Conservation (phyloP, 2,888 invertebrate genomes). For the Stenichneumon culpator region DNA sequence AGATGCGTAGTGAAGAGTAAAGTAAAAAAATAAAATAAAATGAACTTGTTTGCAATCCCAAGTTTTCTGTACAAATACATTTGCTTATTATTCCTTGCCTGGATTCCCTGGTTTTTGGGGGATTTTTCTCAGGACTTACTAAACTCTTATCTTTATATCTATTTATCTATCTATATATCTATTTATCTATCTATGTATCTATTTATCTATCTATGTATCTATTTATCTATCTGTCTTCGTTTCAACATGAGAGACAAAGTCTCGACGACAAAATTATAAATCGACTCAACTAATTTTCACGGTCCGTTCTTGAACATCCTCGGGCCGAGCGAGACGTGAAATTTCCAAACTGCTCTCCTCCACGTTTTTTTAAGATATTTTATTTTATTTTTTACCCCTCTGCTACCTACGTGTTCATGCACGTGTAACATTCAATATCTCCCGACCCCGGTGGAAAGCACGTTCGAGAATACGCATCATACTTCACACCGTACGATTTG, state of each 20-base stretch:
- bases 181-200: no score
- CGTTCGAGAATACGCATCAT: constrained; percentile 3
- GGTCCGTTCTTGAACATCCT: constrained; percentile 45
- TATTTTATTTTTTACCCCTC: constrained; percentile 15
- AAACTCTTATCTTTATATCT: no score
- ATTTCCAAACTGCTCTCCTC: constrained; percentile 12
- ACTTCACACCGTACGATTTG: not conserved
- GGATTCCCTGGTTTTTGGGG: no score
- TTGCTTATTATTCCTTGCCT: no score
- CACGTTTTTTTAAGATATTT: not conserved
- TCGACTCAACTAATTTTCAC: constrained; percentile 54
- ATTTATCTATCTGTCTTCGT: not conserved
- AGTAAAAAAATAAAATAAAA: not conserved
- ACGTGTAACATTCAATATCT: constrained; percentile 67
- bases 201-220: no score
- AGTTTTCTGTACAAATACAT: no score
- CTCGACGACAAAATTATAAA: not conserved
- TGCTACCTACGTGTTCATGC: constrained; percentile 71
- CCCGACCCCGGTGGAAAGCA: constrained; percentile 41
- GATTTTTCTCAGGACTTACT: no score
- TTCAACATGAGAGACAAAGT: not conserved
- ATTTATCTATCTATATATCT: no score
- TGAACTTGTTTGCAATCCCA: no score
- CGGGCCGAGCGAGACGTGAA: constrained; percentile 20
- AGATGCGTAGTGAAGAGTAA: not conserved